phyloP scores from a whole-genome alignment of 2,113 vertebrate genomes.

The Salvelinus alpinus region DNA sequence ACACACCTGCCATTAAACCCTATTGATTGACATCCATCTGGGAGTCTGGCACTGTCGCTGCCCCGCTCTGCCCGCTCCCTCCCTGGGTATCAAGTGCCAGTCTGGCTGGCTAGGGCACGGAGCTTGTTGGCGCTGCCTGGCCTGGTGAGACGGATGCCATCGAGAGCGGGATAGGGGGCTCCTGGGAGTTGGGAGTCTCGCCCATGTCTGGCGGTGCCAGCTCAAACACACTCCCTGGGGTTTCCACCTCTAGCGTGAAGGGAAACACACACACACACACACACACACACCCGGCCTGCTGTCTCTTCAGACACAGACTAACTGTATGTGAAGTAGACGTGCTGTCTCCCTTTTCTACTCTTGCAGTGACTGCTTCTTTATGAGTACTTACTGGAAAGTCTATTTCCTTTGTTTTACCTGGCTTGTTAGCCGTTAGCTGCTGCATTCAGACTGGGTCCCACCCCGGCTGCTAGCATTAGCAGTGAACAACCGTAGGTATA shows the following conservation, averaged over 20 bases:
- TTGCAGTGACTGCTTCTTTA: background rate
- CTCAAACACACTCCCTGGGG: constrained; percentile 2
- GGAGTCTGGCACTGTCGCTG: background rate
- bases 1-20: background rate
- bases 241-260: background rate
- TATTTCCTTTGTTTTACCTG: constrained; percentile 14
- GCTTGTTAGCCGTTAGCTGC: constrained; percentile 3
- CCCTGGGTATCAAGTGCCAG: constrained; percentile 16
- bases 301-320: background rate
- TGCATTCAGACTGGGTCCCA: background rate
- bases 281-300: background rate
- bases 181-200: background rate
- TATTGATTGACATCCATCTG: constrained; percentile 21
- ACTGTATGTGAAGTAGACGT: background rate
- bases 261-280: background rate
- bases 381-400: background rate
- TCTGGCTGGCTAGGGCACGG: constrained; percentile 13
- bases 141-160: background rate
- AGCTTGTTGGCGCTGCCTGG: too few relatives aligned
- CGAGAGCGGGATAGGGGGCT: background rate
- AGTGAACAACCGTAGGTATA: too few relatives aligned
- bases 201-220: background rate
- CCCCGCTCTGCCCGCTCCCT: background rate
- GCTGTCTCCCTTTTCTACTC: background rate
- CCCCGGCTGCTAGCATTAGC: background rate